Conservation (phyloP, 64 coral and sea anemone genomes). For the Orbicella faveolata region DNA sequence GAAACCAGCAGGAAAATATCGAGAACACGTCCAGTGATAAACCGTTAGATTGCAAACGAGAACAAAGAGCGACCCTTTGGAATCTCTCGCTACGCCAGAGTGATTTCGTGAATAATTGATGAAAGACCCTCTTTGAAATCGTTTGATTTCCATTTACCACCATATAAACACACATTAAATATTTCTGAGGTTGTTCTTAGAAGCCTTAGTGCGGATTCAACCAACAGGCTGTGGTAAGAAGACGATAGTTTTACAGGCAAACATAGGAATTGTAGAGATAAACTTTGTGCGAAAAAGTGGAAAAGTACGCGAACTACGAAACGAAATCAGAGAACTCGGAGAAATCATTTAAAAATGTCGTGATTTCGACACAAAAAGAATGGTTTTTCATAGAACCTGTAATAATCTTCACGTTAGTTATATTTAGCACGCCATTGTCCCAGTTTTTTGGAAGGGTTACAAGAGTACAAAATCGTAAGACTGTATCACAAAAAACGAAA, state of each 20-base stretch:
- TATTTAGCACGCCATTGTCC: not conserved
- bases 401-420: not conserved
- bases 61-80: conserved; percentile 26
- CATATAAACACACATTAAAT: conserved; percentile 40
- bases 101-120: conserved; percentile 54
- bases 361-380: not conserved
- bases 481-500: not conserved
- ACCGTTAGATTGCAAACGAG: conserved; percentile 31
- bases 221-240: not conserved
- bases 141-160: conserved; percentile 44
- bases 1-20: conserved; percentile 4
- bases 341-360: not conserved
- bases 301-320: not conserved
- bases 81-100: conserved; percentile 34
- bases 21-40: not conserved
- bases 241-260: not conserved
- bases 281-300: not conserved
- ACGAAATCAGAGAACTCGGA: not conserved
- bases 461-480: not conserved
- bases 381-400: not conserved
- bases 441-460: not conserved
- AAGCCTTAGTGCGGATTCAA: not conserved
- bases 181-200: conserved; percentile 36
- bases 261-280: not conserved
- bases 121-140: conserved; percentile 25